A percentile compares a stretch with the other conserved stretches of the same genome.
phyloP scores from a whole-genome alignment of 2,797 vertebrate species.

The Liparis tanakae region DNA sequence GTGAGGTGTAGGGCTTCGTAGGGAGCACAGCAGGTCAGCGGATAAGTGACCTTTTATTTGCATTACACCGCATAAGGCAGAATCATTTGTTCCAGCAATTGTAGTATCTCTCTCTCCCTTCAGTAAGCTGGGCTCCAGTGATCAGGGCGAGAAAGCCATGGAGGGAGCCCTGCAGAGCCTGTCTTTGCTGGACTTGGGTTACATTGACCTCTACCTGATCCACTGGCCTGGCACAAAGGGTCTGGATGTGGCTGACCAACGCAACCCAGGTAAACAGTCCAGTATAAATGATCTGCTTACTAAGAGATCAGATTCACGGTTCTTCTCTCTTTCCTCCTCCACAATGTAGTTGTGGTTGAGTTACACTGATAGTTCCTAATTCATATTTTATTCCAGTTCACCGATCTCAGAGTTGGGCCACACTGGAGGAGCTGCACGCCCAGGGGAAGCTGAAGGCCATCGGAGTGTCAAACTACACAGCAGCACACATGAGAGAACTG shows the following conservation, averaged over 20 bases:
- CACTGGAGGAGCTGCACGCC: constrained; percentile 81
- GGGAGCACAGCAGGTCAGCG: background rate
- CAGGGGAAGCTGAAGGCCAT: constrained; percentile 82
- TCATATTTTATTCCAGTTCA: constrained; percentile 60
- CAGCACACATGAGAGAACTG: constrained; percentile 80
- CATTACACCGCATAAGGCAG: background rate
- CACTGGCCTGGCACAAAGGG: constrained; percentile 89
- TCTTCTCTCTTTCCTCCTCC: constrained; percentile 16
- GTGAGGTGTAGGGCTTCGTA: constrained; percentile 17
- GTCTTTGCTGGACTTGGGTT: constrained; percentile 79
- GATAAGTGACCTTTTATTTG: background rate
- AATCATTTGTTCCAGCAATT: background rate
- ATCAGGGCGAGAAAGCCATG: constrained; percentile 80
- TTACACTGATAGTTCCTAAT: background rate
- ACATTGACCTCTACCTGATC: constrained; percentile 89
- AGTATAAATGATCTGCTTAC: background rate
- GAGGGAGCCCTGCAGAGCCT: constrained; percentile 81
- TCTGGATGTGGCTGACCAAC: constrained; percentile 70
- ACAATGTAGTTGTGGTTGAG: background rate
- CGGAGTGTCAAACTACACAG: constrained; percentile 88
- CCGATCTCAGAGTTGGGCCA: constrained; percentile 82
- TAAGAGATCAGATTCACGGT: constrained; percentile 5
- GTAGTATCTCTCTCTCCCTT: background rate
- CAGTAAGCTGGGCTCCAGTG: constrained; percentile 84
- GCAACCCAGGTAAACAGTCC: constrained; percentile 66